Evolutionary conservation across 2,888 invertebrate species (phyloP), one percentile per base, ranked within the genome.

Genomic region (Eustalomyia histrio): DNA sequence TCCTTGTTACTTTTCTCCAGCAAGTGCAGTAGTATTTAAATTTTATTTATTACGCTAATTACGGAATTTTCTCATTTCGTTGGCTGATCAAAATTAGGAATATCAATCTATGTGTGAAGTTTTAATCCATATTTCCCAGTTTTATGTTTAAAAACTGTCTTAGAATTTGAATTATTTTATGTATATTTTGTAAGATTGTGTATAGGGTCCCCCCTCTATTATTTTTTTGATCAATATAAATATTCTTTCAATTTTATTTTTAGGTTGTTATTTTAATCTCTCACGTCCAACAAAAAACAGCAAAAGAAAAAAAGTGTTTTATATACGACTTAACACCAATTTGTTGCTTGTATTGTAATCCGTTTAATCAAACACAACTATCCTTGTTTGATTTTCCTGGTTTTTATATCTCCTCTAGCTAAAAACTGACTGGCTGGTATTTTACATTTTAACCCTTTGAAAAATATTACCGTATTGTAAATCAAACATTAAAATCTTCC

Each of bases 281-380:
- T 78, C 78, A 81, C 78, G 78, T 81, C 6, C 6, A 1, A 14
- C 39, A 39, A 47, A n/a, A 43, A 47, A 47, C 43, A 71, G 10
- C n/a, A 21, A 68, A 18, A 21, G 17, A 39, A 35, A 61, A 47
- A 50, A 58, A 50, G 35, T 57, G 57, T 60, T 67, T 21, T 24
- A 65, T 64, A 68, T 61, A 69, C 67, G 69, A 78, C 69, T 81
- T 81, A 71, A 81, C 81, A 74, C 74, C 81, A 81, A 81, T 81
- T 81, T 81, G 78, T 81, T 81, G 81, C 69, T 74, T 69, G 65
- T 65, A 55, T 61, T 78, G 78, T 78, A 81, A 81, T 80, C 80
- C 80, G 65, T 76, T 80, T 80, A 76, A 80, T 81, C 81, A 74
- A 81, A 74, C 81, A 74, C n/a, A n/a, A n/a, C 64, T 50, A 74